Conservation (phyloP, 37 sponge, comb jelly and placozoan genomes). For the Chondrilla cf. caribensis region DNA sequence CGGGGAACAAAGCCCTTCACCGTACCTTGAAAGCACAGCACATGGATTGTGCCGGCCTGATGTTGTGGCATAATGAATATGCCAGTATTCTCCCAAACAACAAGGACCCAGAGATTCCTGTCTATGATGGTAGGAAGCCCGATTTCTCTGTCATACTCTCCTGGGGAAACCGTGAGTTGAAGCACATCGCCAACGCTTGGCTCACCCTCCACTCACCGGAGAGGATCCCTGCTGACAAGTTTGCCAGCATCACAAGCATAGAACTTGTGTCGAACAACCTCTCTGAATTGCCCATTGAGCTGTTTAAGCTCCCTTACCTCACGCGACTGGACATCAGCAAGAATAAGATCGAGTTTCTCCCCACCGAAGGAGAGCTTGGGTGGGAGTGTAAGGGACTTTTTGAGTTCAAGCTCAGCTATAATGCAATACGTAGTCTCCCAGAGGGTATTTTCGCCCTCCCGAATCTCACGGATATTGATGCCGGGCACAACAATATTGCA, state of each 20-base stretch:
- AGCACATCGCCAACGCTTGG: slow-evolving; percentile 49
- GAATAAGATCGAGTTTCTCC: slow-evolving; percentile 50
- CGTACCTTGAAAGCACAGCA: slow-evolving; percentile 33
- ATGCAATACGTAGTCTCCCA: slow-evolving; percentile 55
- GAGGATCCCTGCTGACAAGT: slow-evolving; percentile 5
- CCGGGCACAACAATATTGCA: slow-evolving; percentile 48
- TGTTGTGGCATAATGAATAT: slow-evolving; percentile 59
- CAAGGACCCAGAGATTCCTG: slow-evolving; percentile 18
- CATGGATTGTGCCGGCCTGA: slow-evolving; percentile 49
- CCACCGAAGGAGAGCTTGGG: slow-evolving; percentile 13
- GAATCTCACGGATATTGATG: slow-evolving; percentile 54
- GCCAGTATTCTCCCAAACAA: slow-evolving; percentile 20
- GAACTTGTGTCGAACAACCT: slow-evolving; percentile 68
- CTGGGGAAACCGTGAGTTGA: slow-evolving; percentile 63
- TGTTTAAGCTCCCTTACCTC: slow-evolving; percentile 65
- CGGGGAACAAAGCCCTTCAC: slow-evolving; percentile 62
- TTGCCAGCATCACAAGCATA: slow-evolving; percentile 43
- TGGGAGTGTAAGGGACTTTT: slow-evolving; percentile 64
- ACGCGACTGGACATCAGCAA: slow-evolving; percentile 54
- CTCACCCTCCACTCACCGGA: slow-evolving; percentile 34
- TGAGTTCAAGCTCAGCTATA: slow-evolving; percentile 41
- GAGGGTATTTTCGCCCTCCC: slow-evolving; percentile 50
- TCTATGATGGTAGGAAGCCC: background rate
- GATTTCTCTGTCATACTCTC: slow-evolving; percentile 17
- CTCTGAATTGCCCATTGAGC: slow-evolving; percentile 55